Evolutionary conservation across 2,797 vertebrate genomes (phyloP).

Genomic region (Stomatorhinus walkeri): DNA sequence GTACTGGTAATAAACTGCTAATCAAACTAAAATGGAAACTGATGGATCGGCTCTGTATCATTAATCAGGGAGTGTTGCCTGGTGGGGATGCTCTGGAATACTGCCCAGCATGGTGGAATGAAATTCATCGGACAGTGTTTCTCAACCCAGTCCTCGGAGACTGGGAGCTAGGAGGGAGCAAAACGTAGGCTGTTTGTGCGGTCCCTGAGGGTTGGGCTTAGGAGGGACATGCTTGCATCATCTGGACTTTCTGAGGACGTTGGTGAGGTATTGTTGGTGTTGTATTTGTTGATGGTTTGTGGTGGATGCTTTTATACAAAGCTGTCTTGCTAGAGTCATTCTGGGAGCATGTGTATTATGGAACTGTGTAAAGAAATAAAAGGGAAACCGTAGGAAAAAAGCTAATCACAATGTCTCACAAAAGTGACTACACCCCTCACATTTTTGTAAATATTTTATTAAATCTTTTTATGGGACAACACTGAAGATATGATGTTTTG

Average conservation of each 20-base stretch:
- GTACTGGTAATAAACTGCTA: background rate
- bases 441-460: too few species aligned
- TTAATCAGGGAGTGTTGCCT: background rate
- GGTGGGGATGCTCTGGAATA: background rate
- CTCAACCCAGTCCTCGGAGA: background rate
- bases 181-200: background rate
- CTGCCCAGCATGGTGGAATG: background rate
- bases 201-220: background rate
- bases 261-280: background rate
- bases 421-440: too few species aligned
- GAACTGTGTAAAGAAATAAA: background rate
- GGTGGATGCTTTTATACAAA: background rate
- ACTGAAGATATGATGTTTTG: too few species aligned
- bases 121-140: background rate
- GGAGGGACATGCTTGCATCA: background rate
- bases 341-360: background rate
- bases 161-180: background rate
- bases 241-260: background rate
- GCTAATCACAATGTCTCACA: background rate
- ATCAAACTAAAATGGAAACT: background rate
- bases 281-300: background rate
- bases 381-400: background rate
- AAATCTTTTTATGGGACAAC: too few species aligned
- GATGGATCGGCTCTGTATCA: background rate
- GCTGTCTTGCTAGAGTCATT: background rate